Evolutionary conservation across 2,797 vertebrate species (phyloP).

Genomic region (Strix occidentalis): DNA sequence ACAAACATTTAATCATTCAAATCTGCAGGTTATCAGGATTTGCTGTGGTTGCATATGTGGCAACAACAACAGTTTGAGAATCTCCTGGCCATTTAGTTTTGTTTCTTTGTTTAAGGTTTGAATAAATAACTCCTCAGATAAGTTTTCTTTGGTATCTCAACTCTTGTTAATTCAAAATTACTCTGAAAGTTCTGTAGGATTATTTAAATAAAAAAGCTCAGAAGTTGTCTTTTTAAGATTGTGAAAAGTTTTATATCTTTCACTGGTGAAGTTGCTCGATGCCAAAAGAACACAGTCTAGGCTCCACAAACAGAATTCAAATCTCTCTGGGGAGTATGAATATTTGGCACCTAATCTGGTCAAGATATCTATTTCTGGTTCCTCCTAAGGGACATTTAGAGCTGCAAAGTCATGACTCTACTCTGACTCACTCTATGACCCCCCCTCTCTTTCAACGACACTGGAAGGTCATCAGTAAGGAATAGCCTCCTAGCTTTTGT

Average conservation of each 20-base stretch:
- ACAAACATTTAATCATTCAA: neutral
- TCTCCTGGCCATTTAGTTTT: neutral
- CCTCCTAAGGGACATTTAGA: neutral
- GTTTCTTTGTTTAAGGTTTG: neutral
- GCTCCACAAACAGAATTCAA: conserved; percentile 11
- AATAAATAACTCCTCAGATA: neutral
- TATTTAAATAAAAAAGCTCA: neutral
- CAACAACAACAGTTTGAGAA: neutral
- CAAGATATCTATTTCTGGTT: conserved; percentile 16
- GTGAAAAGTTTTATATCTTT: neutral
- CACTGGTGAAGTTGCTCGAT: neutral
- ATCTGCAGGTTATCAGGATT: neutral
- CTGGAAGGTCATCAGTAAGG: neutral
- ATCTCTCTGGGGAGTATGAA: neutral
- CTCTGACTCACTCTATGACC: neutral
- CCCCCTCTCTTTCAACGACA: neutral
- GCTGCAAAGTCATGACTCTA: neutral
- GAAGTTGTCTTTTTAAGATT: neutral
- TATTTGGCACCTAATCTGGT: neutral
- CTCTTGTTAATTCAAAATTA: neutral
- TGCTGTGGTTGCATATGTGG: neutral
- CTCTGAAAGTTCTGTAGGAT: neutral
- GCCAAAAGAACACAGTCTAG: neutral
- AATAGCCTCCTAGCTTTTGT: neutral
- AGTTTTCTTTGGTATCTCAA: neutral